Conservation (phyloP, 2,797 vertebrate species). For the Pseudochromis fuscus region DNA sequence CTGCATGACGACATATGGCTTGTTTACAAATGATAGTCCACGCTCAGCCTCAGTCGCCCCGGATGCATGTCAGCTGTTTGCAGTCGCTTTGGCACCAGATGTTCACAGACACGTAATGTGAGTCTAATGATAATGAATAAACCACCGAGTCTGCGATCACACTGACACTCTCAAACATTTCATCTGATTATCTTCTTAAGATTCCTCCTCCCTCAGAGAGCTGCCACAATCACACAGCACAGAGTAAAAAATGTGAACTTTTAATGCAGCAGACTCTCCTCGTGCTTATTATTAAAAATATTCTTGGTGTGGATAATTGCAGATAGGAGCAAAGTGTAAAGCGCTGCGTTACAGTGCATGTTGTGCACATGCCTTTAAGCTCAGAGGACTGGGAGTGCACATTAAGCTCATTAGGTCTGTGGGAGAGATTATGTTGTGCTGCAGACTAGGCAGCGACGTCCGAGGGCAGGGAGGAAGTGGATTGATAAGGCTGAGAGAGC, state of each 20-base stretch:
- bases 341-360: conserved; percentile 40
- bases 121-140: conserved; percentile 66
- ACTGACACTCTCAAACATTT: conserved; percentile 26
- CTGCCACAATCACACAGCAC: neutral
- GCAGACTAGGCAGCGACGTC: conserved; percentile 61
- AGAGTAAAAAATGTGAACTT: too few species aligned
- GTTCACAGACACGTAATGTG: conserved; percentile 57
- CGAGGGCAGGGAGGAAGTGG: conserved; percentile 7
- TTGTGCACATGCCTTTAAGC: conserved; percentile 72
- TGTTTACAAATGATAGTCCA: conserved; percentile 71
- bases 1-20: conserved; percentile 65
- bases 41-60: conserved; percentile 36
- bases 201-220: conserved; percentile 18
- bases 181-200: conserved; percentile 17
- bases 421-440: conserved; percentile 79
- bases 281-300: too few species aligned
- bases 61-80: conserved; percentile 64
- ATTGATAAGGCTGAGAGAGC: conserved; percentile 8
- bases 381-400: conserved; percentile 77
- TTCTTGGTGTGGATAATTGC: too few species aligned
- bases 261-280: too few species aligned
- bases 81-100: conserved; percentile 71
- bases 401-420: conserved; percentile 83
- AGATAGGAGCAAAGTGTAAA: conserved; percentile 37
- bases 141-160: conserved; percentile 28